These are phyloP conservation scores for Drosophila parabipectinata DNA, from an alignment of 1,140 invertebrate species.

Conservation along the genomic window DNA sequence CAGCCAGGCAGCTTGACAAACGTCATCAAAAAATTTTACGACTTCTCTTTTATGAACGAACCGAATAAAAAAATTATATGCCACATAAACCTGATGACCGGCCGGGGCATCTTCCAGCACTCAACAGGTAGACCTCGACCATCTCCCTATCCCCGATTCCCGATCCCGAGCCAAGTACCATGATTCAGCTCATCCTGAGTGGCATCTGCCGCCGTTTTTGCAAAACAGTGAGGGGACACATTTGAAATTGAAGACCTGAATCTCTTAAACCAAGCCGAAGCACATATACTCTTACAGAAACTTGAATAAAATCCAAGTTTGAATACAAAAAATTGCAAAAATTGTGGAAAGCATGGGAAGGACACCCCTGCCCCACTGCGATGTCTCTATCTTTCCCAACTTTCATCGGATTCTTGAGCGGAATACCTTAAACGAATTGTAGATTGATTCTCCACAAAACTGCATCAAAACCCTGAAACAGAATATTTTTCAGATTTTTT, in stretches of 20 bases:
- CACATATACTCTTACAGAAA: too few relatives aligned
- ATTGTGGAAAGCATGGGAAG: too few relatives aligned
- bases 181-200: conserved; percentile 10
- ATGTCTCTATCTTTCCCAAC: too few relatives aligned
- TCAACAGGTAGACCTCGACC: conserved; percentile 46
- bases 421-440: too few relatives aligned
- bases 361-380: too few relatives aligned
- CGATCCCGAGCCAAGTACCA: conserved; percentile 14
- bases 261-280: neutral
- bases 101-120: conserved; percentile 38
- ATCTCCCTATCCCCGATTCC: conserved; percentile 16
- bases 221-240: conserved; percentile 39
- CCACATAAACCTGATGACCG: conserved; percentile 76
- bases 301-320: too few relatives aligned
- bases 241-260: conserved; percentile 16
- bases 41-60: conserved; percentile 64
- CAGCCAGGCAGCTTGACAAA: conserved; percentile 54
- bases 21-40: conserved; percentile 76
- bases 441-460: too few relatives aligned
- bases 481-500: too few relatives aligned
- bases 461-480: too few relatives aligned
- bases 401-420: too few relatives aligned
- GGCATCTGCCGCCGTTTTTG: conserved; percentile 27
- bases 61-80: conserved; percentile 73
- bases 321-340: too few relatives aligned